Conservation (phyloP, 2,113 vertebrate genomes). For the Seriola rivoliana region DNA sequence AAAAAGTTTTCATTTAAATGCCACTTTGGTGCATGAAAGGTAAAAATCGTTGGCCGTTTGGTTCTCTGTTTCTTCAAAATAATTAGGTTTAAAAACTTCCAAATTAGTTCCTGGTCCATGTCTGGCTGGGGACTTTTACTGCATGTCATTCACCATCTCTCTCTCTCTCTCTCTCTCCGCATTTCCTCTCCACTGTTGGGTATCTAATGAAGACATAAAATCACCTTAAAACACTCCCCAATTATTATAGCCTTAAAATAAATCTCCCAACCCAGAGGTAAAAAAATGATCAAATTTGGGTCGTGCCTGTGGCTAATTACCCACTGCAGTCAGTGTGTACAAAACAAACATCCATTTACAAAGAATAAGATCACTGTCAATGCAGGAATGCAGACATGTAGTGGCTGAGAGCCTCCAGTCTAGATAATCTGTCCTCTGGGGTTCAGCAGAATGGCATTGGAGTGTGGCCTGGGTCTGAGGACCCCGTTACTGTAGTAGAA, state of each 20-base stretch:
- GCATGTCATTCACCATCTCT: neutral
- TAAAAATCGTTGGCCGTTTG: neutral
- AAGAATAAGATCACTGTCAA: neutral
- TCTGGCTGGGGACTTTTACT: neutral
- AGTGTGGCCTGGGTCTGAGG: constrained; percentile 86
- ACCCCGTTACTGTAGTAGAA: constrained; percentile 91
- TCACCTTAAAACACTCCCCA: neutral
- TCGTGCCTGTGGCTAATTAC: neutral
- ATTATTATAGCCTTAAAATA: neutral
- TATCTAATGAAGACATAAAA: constrained; percentile 7
- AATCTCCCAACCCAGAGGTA: neutral
- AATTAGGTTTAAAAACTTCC: neutral
- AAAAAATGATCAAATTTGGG: neutral
- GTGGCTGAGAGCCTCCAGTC: neutral
- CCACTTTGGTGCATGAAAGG: neutral
- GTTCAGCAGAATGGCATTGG: constrained; percentile 90
- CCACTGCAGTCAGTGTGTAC: neutral
- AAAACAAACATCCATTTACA: constrained; percentile 3
- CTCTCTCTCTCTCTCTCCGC: too few species aligned
- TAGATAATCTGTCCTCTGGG: constrained; percentile 88
- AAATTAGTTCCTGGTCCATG: neutral
- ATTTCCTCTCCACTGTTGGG: neutral
- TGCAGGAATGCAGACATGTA: constrained; percentile 8
- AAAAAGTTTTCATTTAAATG: neutral
- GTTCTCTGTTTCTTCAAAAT: constrained; percentile 16